Conservation (phyloP, 2,113 vertebrate species). For the Tor tambroides region DNA sequence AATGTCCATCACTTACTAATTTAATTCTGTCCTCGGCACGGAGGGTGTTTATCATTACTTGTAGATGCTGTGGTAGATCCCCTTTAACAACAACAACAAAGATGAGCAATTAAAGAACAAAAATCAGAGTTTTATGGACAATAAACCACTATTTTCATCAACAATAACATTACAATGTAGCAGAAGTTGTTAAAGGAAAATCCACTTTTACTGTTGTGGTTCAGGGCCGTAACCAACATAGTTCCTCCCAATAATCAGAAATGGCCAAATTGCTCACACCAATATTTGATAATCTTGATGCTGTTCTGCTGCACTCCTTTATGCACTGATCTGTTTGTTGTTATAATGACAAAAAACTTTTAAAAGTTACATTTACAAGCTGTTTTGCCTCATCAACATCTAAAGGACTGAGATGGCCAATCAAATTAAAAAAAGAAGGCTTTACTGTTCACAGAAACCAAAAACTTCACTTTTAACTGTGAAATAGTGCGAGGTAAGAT, state of each 20-base stretch:
- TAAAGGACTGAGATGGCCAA: background rate
- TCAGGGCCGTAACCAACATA: background rate
- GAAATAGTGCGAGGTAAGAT: background rate
- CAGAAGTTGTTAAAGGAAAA: background rate
- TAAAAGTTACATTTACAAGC: background rate
- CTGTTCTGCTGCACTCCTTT: background rate
- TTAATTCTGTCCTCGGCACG: conserved; percentile 94
- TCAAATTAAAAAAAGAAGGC: background rate
- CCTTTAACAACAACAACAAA: conserved; percentile 71
- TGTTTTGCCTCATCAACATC: background rate
- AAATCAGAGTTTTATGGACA: background rate
- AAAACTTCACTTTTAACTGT: background rate
- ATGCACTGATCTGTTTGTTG: background rate
- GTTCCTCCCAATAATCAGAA: background rate
- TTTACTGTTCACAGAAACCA: background rate
- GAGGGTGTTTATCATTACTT: conserved; percentile 97
- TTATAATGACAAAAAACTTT: background rate
- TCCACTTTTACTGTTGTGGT: background rate
- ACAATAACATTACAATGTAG: background rate
- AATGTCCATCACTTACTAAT: conserved; percentile 78
- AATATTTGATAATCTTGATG: background rate
- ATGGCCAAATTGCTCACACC: background rate
- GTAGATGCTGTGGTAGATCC: conserved; percentile 93
- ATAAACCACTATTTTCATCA: background rate
- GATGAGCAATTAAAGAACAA: background rate